phyloP scores from a whole-genome alignment of 2,797 vertebrate species.

The Megalops cyprinoides region DNA sequence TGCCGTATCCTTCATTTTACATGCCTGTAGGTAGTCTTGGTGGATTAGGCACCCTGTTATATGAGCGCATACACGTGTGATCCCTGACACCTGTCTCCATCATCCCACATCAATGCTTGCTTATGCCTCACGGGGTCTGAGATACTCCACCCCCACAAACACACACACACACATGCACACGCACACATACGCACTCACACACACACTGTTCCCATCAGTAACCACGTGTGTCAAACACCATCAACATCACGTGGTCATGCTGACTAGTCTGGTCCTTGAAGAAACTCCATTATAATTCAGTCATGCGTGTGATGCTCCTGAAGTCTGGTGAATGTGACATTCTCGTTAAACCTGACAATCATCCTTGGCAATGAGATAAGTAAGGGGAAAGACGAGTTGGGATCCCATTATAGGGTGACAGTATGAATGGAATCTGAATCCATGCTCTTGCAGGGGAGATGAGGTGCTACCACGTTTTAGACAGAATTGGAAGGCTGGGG shows the following conservation, averaged over 20 bases:
- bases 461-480: slow-evolving; percentile 32
- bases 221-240: slow-evolving; percentile 43
- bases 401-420: slow-evolving; percentile 35
- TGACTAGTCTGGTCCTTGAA: slow-evolving; percentile 33
- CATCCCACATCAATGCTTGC: slow-evolving; percentile 27
- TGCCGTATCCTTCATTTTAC: slow-evolving; percentile 38
- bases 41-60: slow-evolving; percentile 31
- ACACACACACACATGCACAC: too few species aligned
- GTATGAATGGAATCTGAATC: slow-evolving; percentile 21
- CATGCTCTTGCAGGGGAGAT: slow-evolving; percentile 19
- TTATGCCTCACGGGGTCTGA: slow-evolving; percentile 7
- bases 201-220: slow-evolving; percentile 22
- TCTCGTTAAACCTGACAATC: slow-evolving; percentile 48
- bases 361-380: slow-evolving; percentile 37
- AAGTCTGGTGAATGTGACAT: slow-evolving; percentile 32
- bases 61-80: slow-evolving; percentile 24
- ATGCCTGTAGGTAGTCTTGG: slow-evolving; percentile 20
- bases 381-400: slow-evolving; percentile 27
- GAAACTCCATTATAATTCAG: slow-evolving; percentile 51
- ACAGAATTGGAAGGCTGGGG: slow-evolving; percentile 11
- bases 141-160: slow-evolving; percentile 29
- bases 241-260: slow-evolving; percentile 41
- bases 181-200: neutral
- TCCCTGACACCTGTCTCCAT: slow-evolving; percentile 23
- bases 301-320: slow-evolving; percentile 26